These are phyloP conservation scores for Catamblyrhynchus diadema DNA, from an alignment of 2,797 vertebrate species.

Conservation along the genomic window DNA sequence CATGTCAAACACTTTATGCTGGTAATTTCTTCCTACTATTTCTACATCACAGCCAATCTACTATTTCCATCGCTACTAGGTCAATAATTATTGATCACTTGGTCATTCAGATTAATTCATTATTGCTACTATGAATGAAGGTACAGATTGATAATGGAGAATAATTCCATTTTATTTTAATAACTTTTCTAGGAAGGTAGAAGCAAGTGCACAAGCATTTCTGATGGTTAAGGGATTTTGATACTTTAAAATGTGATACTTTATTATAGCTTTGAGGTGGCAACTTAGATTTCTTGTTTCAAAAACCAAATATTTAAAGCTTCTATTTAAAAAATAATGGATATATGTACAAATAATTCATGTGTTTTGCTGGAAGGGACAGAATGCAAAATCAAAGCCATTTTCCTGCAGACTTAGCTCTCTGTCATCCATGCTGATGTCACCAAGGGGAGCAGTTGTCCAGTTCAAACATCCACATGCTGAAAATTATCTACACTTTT, in stretches of 20 bases:
- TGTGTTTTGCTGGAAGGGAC: not conserved
- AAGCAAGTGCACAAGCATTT: not conserved
- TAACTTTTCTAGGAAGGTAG: not conserved
- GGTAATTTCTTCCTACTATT: not conserved
- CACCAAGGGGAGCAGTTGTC: not conserved
- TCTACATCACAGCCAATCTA: not conserved
- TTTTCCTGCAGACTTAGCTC: not conserved
- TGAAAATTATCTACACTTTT: not conserved
- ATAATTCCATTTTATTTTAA: not conserved
- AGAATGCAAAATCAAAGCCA: not conserved
- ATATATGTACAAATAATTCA: not conserved
- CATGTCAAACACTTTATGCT: accelerated
- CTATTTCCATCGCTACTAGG: not conserved
- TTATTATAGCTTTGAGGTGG: not conserved
- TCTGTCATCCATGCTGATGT: not conserved
- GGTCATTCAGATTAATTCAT: not conserved
- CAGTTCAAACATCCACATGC: not conserved
- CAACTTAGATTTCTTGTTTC: not conserved
- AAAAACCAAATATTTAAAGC: not conserved
- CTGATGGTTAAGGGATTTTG: not conserved
- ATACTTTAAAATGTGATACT: not conserved
- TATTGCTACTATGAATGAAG: not conserved
- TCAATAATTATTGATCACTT: slow-evolving; percentile 24
- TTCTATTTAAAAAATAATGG: not conserved
- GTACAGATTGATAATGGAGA: not conserved